phyloP scores from a whole-genome alignment of 2,888 invertebrate genomes.

The Yponomeuta sedellus region DNA sequence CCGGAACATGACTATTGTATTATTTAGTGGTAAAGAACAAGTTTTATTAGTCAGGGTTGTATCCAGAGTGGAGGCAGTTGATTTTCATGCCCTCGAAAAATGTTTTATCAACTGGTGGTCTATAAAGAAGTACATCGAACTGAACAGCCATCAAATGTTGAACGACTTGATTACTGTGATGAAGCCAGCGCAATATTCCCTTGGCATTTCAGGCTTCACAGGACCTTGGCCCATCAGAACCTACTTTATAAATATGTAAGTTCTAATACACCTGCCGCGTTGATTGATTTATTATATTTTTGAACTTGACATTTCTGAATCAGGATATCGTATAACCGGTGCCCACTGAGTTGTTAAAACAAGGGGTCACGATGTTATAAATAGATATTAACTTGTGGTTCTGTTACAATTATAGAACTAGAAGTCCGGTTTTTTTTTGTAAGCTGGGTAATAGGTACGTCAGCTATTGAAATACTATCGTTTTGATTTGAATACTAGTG shows the following conservation, averaged over 20 bases:
- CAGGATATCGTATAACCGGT: background rate
- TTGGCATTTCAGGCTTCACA: slow-evolving; percentile 33
- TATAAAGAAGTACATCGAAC: background rate
- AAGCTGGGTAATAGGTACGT: too few species aligned
- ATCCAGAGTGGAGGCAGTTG: too few species aligned
- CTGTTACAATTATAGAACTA: too few species aligned
- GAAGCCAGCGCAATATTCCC: slow-evolving; percentile 32
- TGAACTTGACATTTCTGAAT: slow-evolving; percentile 3
- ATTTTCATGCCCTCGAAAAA: too few species aligned
- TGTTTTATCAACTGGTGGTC: too few species aligned
- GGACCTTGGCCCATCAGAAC: background rate
- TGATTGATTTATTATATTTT: background rate
- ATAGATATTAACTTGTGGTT: too few species aligned
- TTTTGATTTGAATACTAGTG: too few species aligned
- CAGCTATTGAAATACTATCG: too few species aligned
- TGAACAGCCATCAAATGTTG: background rate
- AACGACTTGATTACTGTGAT: background rate
- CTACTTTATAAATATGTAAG: background rate
- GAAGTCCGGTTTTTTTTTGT: too few species aligned
- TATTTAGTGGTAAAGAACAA: slow-evolving; percentile 13
- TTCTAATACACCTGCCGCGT: background rate
- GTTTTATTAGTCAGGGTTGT: background rate
- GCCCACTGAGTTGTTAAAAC: slow-evolving; percentile 23
- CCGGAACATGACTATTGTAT: slow-evolving; percentile 14
- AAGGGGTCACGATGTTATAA: slow-evolving; percentile 19